A percentile compares a stretch with the other conserved stretches of the same genome.
phyloP scores from a whole-genome alignment of 2,888 invertebrate species.

The Eudemis profundana region DNA sequence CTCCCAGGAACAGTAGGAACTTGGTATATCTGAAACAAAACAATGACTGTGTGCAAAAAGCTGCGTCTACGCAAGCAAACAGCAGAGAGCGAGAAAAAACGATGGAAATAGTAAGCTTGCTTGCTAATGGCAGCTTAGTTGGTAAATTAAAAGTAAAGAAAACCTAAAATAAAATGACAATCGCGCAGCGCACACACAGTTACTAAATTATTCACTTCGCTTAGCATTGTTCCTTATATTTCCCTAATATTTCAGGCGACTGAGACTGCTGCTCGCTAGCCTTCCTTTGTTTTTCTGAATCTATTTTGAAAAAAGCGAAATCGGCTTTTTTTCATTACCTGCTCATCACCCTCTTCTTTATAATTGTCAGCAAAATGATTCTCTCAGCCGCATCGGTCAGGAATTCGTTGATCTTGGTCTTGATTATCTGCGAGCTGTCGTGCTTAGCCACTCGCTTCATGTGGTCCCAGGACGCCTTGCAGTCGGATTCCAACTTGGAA shows the following conservation, averaged over 20 bases:
- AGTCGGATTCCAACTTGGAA: constrained; percentile 95
- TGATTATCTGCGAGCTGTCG: constrained; percentile 94
- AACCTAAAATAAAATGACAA: not conserved
- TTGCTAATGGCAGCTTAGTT: not conserved
- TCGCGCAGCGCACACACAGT: constrained; percentile 25
- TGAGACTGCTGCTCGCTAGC: too few species aligned
- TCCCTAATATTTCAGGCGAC: too few species aligned
- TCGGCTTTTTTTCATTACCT: constrained; percentile 81
- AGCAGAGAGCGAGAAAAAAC: not conserved
- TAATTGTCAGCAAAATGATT: constrained; percentile 96
- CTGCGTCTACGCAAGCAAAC: constrained; percentile 41
- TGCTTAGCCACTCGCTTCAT: constrained; percentile 97
- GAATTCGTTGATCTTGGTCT: constrained; percentile 98
- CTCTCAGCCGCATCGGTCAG: constrained; percentile 98
- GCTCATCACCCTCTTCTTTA: constrained; percentile 96
- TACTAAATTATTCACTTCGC: constrained; percentile 12
- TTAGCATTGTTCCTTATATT: constrained; percentile 12
- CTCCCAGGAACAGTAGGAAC: constrained; percentile 97
- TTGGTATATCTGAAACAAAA: constrained; percentile 90
- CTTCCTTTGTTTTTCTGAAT: not conserved
- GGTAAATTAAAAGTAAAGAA: not conserved
- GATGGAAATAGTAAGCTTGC: not conserved
- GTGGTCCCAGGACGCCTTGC: constrained; percentile 99
- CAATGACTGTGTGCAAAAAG: constrained; percentile 45
- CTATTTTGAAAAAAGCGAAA: too few species aligned